These are phyloP conservation scores for Prionace glauca DNA, from an alignment of 2,797 vertebrate species.

Conservation along the genomic window DNA sequence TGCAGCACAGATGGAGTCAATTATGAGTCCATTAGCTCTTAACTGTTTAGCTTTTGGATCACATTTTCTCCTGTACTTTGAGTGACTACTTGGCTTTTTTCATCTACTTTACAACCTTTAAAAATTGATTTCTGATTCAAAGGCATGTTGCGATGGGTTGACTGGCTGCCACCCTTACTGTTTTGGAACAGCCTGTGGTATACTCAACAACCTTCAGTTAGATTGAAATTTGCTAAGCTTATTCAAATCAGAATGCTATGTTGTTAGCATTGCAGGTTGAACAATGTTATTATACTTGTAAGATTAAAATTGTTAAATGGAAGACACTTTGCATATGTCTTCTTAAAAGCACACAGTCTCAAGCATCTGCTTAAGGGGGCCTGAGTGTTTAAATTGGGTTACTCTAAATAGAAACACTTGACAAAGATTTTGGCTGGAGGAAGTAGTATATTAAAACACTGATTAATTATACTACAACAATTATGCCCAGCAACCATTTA, in stretches of 20 bases:
- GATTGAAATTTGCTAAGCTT: slow-evolving; percentile 8
- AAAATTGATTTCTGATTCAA: background rate
- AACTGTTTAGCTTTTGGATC: slow-evolving; percentile 12
- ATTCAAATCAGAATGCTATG: background rate
- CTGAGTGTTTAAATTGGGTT: background rate
- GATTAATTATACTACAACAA: background rate
- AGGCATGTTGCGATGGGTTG: background rate
- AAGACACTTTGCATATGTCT: background rate
- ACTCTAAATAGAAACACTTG: background rate
- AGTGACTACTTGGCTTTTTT: background rate
- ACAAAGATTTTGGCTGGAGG: background rate
- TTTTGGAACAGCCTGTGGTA: background rate
- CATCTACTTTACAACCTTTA: background rate
- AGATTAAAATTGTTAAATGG: background rate
- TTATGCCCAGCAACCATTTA: background rate
- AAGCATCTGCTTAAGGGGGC: background rate
- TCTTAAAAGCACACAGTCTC: background rate
- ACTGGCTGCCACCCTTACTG: background rate
- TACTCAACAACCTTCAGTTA: background rate
- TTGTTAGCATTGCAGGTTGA: background rate
- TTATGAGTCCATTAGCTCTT: background rate
- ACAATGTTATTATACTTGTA: background rate
- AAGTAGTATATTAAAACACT: background rate
- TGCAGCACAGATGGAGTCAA: background rate
- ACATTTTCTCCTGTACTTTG: background rate